These are phyloP conservation scores for Mamestra brassicae DNA, from an alignment of 2,888 invertebrate species.

Conservation along the genomic window DNA sequence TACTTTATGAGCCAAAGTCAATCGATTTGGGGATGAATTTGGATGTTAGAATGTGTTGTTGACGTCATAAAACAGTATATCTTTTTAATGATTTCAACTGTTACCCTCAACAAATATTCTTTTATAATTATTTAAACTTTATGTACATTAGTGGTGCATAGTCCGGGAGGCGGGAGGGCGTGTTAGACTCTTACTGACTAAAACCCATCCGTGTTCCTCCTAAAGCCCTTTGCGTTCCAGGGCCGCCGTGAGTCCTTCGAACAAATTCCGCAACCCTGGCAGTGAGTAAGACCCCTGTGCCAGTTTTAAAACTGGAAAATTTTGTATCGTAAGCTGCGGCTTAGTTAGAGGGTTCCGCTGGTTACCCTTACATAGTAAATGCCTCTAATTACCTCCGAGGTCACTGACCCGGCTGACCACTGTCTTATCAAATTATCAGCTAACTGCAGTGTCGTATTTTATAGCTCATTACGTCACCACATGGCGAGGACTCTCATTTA, in stretches of 20 bases:
- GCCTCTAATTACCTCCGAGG: background rate
- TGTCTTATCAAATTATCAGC: slow-evolving; percentile 17
- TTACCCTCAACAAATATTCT: no score
- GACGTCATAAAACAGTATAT: background rate
- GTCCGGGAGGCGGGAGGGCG: no score
- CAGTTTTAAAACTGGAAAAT: no score
- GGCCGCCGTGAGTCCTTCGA: no score
- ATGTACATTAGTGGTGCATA: no score
- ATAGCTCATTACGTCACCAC: slow-evolving; percentile 40
- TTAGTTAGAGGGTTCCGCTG: background rate
- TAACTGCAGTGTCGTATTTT: slow-evolving; percentile 48
- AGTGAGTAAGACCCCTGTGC: no score
- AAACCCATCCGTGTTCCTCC: no score
- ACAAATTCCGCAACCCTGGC: no score
- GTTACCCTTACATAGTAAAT: background rate
- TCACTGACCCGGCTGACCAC: slow-evolving; percentile 9
- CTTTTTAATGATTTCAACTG: background rate
- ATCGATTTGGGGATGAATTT: slow-evolving; percentile 46
- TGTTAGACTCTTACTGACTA: no score
- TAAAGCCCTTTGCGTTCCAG: no score
- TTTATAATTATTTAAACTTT: no score
- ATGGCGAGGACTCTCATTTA: slow-evolving; percentile 16
- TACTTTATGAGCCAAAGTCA: slow-evolving; percentile 33
- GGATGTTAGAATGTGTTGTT: background rate
- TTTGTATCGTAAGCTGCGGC: background rate